phyloP scores from a whole-genome alignment of 2,113 vertebrate genomes.

The Apteryx mantelli region DNA sequence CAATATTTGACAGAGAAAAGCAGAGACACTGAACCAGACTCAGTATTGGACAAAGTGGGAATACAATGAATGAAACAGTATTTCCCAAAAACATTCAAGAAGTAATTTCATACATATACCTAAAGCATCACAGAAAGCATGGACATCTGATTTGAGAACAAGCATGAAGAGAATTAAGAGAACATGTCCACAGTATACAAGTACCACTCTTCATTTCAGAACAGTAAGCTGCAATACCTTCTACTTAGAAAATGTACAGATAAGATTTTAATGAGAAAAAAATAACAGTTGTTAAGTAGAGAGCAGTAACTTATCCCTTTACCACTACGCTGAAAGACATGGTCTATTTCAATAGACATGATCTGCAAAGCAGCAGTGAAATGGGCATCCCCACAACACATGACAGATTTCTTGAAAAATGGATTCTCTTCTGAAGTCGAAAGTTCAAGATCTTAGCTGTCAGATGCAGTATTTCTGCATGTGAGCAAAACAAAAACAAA shows the following conservation, averaged over 20 bases:
- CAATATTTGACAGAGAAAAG: background rate
- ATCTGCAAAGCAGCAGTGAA: background rate
- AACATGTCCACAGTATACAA: background rate
- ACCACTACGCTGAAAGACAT: background rate
- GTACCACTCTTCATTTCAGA: background rate
- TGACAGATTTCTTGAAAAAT: too few relatives aligned
- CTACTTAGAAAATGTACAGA: background rate
- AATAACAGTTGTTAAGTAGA: background rate
- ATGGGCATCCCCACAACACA: background rate
- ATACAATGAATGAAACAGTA: background rate
- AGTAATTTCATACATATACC: background rate
- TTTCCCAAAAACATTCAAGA: background rate
- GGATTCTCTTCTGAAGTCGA: background rate
- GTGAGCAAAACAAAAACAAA: background rate
- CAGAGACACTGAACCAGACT: background rate
- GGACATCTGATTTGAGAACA: background rate
- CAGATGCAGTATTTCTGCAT: background rate
- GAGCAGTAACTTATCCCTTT: background rate
- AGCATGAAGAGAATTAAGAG: background rate
- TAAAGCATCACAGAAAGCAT: background rate
- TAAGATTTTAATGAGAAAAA: background rate
- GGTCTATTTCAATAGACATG: background rate
- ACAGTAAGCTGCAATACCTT: too few relatives aligned
- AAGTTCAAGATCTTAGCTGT: background rate
- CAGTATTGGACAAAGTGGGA: background rate